These are phyloP conservation scores for Adoxophyes honmai DNA, from an alignment of 1,140 invertebrate species.

Conservation along the genomic window DNA sequence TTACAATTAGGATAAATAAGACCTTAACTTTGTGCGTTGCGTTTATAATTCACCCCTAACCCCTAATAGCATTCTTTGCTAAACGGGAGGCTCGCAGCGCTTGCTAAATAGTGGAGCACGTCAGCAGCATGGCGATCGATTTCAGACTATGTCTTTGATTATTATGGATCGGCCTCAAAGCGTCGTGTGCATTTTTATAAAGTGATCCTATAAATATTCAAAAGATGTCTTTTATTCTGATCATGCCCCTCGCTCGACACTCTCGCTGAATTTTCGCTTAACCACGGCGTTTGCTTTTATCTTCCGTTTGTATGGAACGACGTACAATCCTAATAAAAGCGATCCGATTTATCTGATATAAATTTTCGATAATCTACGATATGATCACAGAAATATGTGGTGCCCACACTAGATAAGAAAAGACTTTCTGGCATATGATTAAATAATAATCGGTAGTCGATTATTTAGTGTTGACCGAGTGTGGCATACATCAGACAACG, in stretches of 20 bases:
- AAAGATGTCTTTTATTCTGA: slow-evolving; percentile 18
- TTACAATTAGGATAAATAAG: too few relatives aligned
- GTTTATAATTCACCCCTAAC: too few relatives aligned
- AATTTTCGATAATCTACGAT: background rate
- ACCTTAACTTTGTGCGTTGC: too few relatives aligned
- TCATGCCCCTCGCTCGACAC: slow-evolving; percentile 12
- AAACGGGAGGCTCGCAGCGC: too few relatives aligned
- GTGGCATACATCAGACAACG: too few relatives aligned
- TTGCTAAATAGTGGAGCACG: too few relatives aligned
- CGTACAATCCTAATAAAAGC: background rate
- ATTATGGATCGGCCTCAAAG: slow-evolving; percentile 6
- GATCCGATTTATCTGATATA: background rate
- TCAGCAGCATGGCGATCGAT: slow-evolving; percentile 14
- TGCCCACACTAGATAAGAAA: too few relatives aligned
- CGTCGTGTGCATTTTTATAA: slow-evolving; percentile 30
- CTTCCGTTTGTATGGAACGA: background rate
- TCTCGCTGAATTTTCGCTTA: slow-evolving; percentile 9
- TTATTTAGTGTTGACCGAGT: too few relatives aligned
- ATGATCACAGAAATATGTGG: too few relatives aligned
- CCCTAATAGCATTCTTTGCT: too few relatives aligned
- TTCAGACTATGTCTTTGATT: slow-evolving; percentile 28
- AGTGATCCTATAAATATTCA: slow-evolving; percentile 35
- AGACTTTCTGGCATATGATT: too few relatives aligned
- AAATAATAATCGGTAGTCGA: too few relatives aligned
- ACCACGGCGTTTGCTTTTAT: slow-evolving; percentile 10